Evolutionary conservation across 2,888 invertebrate species (phyloP).

Genomic region (Crematogaster levior): DNA sequence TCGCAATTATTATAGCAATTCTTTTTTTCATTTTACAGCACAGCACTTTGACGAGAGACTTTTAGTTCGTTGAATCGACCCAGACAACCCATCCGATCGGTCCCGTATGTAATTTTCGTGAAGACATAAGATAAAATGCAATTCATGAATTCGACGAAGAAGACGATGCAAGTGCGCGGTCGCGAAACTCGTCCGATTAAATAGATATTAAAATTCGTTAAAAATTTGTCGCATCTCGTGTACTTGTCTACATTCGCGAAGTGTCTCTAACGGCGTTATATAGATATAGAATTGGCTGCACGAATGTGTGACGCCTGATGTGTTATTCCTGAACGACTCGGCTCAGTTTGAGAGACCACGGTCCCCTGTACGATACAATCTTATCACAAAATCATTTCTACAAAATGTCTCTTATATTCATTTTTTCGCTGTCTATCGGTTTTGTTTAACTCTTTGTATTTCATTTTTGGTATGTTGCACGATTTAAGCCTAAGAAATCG

Average conservation of each 20-base stretch:
- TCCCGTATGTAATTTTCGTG: not conserved
- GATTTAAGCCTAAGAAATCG: slow-evolving; percentile 59
- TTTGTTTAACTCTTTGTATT: slow-evolving; percentile 64
- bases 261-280: slow-evolving; percentile 7
- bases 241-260: slow-evolving; percentile 40
- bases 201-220: slow-evolving; percentile 44
- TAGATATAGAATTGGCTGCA: slow-evolving; percentile 9
- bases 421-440: slow-evolving; percentile 56
- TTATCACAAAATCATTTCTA: slow-evolving; percentile 81
- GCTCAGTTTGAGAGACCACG: slow-evolving; percentile 33
- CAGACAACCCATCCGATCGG: slow-evolving; percentile 12
- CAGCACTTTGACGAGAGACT: not conserved
- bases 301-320: slow-evolving; percentile 37
- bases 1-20: slow-evolving; percentile 5
- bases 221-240: slow-evolving; percentile 37
- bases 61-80: slow-evolving; percentile 11
- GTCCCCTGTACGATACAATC: slow-evolving; percentile 76
- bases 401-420: slow-evolving; percentile 78
- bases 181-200: slow-evolving; percentile 39
- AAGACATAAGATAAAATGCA: slow-evolving; percentile 17
- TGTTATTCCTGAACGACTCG: slow-evolving; percentile 34
- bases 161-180: slow-evolving; percentile 55
- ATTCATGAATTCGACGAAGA: slow-evolving; percentile 44
- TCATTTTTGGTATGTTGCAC: slow-evolving; percentile 72
- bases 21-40: not conserved